Percentiles rank a stretch among this genome's conserved stretches.
Evolutionary conservation across 1,140 invertebrate species (phyloP).

Genomic region (Ectropis grisescens): DNA sequence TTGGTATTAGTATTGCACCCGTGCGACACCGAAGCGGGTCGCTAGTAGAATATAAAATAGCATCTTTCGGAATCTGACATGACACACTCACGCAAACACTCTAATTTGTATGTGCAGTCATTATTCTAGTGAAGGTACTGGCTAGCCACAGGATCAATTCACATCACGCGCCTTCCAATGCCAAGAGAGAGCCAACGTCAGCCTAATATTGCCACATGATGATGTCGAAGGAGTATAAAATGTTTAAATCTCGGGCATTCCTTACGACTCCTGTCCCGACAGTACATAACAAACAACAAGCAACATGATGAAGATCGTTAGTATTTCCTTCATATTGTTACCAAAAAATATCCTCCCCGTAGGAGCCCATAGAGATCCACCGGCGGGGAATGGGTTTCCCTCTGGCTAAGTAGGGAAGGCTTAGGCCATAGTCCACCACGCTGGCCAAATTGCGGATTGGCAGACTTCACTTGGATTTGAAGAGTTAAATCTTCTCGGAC

Average conservation of each 20-base stretch:
- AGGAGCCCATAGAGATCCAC: too few relatives aligned
- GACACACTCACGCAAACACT: neutral
- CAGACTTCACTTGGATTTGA: too few relatives aligned
- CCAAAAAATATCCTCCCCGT: too few relatives aligned
- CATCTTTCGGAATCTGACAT: neutral
- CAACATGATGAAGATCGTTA: conserved; percentile 63
- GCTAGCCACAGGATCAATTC: conserved; percentile 22
- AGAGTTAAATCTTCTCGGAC: too few relatives aligned
- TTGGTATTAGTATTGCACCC: too few relatives aligned
- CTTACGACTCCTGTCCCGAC: conserved; percentile 29
- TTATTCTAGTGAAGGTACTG: conserved; percentile 13
- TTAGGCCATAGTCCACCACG: too few relatives aligned
- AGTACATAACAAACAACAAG: conserved; percentile 24
- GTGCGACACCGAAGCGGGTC: too few relatives aligned
- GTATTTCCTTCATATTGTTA: conserved; percentile 11
- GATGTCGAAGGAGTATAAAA: conserved; percentile 32
- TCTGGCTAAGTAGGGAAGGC: too few relatives aligned
- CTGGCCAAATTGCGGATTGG: too few relatives aligned
- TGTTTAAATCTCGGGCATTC: conserved; percentile 9
- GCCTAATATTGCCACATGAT: conserved; percentile 22
- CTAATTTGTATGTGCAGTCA: conserved; percentile 3
- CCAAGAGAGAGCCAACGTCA: conserved; percentile 32
- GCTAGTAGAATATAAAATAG: neutral
- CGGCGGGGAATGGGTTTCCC: too few relatives aligned
- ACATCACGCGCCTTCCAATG: conserved; percentile 48